Evolutionary conservation across 2,888 invertebrate genomes (phyloP).

Genomic region (Drosophila monieri): DNA sequence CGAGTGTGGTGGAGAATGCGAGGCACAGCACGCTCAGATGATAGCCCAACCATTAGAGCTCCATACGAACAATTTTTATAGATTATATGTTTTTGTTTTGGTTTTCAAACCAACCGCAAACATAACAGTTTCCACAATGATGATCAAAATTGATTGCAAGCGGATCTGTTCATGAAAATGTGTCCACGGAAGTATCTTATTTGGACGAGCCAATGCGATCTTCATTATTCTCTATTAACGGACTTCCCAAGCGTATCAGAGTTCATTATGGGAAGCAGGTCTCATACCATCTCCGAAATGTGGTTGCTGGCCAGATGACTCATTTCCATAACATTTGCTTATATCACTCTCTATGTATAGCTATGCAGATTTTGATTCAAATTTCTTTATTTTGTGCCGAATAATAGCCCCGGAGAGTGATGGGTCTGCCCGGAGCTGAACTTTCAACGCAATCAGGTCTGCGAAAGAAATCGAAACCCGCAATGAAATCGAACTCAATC

Average conservation of each 20-base stretch:
- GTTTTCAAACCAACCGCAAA: conserved; percentile 38
- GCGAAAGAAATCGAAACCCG: conserved; percentile 45
- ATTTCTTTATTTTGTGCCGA: conserved; percentile 27
- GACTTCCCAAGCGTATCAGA: conserved; percentile 30
- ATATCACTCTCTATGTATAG: conserved; percentile 31
- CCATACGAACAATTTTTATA: conserved; percentile 3
- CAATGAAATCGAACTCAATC: conserved; percentile 45
- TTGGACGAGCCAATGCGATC: conserved; percentile 22
- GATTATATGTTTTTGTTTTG: conserved; percentile 32
- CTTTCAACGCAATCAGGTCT: conserved; percentile 68
- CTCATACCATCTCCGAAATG: conserved; percentile 17
- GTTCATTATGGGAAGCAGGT: conserved; percentile 17
- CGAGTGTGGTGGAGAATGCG: conserved; percentile 55
- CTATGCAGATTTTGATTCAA: conserved; percentile 12
- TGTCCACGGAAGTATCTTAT: conserved; percentile 40
- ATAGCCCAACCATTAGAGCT: conserved; percentile 54
- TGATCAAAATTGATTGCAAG: background rate
- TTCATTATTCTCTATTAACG: conserved; percentile 32
- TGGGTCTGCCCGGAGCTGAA: conserved; percentile 39
- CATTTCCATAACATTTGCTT: conserved; percentile 73
- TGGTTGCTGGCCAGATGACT: conserved; percentile 52
- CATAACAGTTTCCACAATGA: conserved; percentile 48
- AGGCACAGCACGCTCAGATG: conserved; percentile 47
- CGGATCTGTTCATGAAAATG: background rate
- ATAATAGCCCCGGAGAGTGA: conserved; percentile 29